Evolutionary conservation across 1,140 invertebrate species (phyloP), one percentile per base, ranked within the genome.

Genomic region (Venturia canescens): DNA sequence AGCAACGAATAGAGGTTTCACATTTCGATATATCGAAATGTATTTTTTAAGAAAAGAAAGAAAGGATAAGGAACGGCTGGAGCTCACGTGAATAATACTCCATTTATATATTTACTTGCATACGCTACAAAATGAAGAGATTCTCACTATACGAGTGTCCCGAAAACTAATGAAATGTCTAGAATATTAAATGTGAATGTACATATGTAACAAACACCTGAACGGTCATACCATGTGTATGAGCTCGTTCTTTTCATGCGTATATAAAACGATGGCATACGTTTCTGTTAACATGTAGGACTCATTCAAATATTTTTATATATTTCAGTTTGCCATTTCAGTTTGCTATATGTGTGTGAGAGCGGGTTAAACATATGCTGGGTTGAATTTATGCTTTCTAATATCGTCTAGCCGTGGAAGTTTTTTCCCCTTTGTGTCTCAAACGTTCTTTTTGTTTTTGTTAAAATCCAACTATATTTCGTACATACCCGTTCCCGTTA

Each of bases 381-480:
- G 23, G n/a, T 29, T 77, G 57, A 77, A 77, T 77, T 77, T 77
- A 77, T 77, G 53, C 44, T 60, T 77, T 77, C 57, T 77, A 77
- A 77, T 77, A 77, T 77, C 75, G 27, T 34, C 57, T 48, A 78
- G 44, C 76, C 31, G 27, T 78, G 31, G 27, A 34, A 18, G 57
- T 78, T 60, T 34, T 71, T 69, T 34, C 48, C 31, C 16, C 53
- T 18, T 60, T 63, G 53, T 23, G 44, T 23, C 60, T 6, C 23
- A 7, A 23, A 23, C 11, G 2, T 63, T 27, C 9, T 2, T 23
- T 27, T 63, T 63, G 5, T 63, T 63, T 63, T 63, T 63, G 2
- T 63, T 23, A 9, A 15, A 63, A 27, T 26, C 27, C 60, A 26
- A 63, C 23, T 63, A 9, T 13, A 23, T 18, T 53, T 18, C 18